Evolutionary conservation across 2,888 invertebrate genomes (phyloP).

Genomic region (Ophion ellenae): DNA sequence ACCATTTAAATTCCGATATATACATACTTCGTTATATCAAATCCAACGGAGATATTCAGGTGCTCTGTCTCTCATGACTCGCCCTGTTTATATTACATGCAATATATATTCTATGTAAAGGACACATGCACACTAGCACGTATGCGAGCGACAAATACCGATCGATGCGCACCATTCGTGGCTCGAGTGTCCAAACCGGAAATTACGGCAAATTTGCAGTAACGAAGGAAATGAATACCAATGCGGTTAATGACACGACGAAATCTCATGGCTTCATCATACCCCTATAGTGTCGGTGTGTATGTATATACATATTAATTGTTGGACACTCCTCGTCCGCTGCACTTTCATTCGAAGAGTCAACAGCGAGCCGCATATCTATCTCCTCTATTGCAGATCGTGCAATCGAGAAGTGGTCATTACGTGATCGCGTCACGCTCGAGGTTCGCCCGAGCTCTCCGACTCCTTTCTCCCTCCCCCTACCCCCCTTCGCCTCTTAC

Average conservation of each 20-base stretch:
- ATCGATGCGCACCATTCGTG: not conserved
- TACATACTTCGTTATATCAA: too few species aligned
- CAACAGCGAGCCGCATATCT: not conserved
- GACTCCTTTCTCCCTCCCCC: not conserved
- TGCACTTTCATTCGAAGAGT: constrained; percentile 22
- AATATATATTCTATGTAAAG: too few species aligned
- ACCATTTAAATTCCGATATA: too few species aligned
- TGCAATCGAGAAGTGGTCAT: constrained; percentile 29
- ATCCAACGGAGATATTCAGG: too few species aligned
- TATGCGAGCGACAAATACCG: too few species aligned
- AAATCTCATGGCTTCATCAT: constrained; percentile 22
- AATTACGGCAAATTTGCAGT: constrained; percentile 58
- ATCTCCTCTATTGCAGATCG: not conserved
- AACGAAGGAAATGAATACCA: constrained; percentile 58
- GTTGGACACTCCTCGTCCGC: constrained; percentile 1
- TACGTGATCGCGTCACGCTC: constrained; percentile 33
- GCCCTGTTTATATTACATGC: too few species aligned
- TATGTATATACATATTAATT: constrained; percentile 9
- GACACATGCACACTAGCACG: too few species aligned
- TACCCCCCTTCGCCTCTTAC: constrained; percentile 25
- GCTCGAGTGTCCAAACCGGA: constrained; percentile 48
- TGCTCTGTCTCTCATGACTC: too few species aligned
- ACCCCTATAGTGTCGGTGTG: not conserved
- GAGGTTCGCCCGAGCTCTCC: constrained; percentile 9
- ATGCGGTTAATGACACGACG: constrained; percentile 45